phyloP scores from a whole-genome alignment of 2,113 vertebrate species.

The Phainopepla nitens region DNA sequence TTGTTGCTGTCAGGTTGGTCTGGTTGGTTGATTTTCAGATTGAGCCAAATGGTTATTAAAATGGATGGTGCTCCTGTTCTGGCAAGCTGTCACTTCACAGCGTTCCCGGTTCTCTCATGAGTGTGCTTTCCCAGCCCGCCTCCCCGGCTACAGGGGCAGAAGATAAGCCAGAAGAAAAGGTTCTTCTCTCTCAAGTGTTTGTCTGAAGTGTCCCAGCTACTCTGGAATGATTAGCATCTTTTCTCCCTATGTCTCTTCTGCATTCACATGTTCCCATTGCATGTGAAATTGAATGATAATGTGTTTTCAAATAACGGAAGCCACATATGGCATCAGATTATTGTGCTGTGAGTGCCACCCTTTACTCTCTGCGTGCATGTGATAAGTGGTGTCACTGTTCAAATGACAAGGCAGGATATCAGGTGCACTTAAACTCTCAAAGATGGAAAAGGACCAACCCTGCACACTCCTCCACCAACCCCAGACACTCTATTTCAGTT shows the following conservation, averaged over 20 bases:
- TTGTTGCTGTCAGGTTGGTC: conserved; percentile 55
- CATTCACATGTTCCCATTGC: neutral
- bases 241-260: neutral
- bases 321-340: neutral
- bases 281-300: conserved; percentile 31
- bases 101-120: neutral
- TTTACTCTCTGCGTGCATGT: neutral
- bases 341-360: neutral
- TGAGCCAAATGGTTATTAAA: conserved; percentile 65
- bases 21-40: conserved; percentile 62
- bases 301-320: neutral
- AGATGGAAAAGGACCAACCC: neutral
- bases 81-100: conserved; percentile 54
- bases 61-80: conserved; percentile 55
- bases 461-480: neutral
- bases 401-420: neutral
- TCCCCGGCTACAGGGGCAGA: neutral
- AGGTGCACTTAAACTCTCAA: neutral
- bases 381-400: neutral
- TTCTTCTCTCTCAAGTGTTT: conserved; percentile 16
- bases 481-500: neutral
- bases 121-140: neutral
- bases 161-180: conserved; percentile 44
- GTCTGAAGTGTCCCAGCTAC: conserved; percentile 28
- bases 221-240: conserved; percentile 27